A percentile compares a stretch with the other conserved stretches of the same genome.
phyloP scores from a whole-genome alignment of 1,140 invertebrate genomes.

The Cyclina sinensis region DNA sequence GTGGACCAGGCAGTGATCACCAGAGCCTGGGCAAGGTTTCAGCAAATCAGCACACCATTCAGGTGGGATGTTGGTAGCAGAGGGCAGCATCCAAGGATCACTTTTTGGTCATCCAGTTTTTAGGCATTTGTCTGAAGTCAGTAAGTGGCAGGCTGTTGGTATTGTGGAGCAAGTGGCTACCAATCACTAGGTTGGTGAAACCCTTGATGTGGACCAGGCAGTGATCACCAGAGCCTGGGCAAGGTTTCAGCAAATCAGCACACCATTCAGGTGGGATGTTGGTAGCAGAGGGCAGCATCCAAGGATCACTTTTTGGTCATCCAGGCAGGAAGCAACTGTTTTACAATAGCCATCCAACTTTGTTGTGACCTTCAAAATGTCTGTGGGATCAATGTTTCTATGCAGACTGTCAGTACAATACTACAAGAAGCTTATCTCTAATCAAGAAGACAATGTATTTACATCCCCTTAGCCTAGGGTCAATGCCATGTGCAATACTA shows the following conservation, averaged over 20 bases:
- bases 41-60: neutral
- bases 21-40: slow-evolving; percentile 8
- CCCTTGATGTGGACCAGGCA: slow-evolving; percentile 14
- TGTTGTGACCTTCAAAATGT: neutral
- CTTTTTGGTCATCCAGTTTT: slow-evolving; percentile 8
- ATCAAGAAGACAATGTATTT: slow-evolving; percentile 8
- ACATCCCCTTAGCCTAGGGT: neutral
- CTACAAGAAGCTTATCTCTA: neutral
- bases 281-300: neutral
- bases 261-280: neutral
- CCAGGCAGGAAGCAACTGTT: neutral
- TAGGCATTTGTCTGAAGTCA: slow-evolving; percentile 5
- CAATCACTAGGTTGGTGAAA: too few species aligned
- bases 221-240: neutral
- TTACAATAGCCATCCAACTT: neutral
- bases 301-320: slow-evolving; percentile 11
- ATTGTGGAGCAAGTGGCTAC: neutral
- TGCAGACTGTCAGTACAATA: neutral
- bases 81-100: neutral
- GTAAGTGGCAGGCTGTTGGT: neutral
- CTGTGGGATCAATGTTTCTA: slow-evolving; percentile 4
- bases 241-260: neutral
- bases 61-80: neutral
- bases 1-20: slow-evolving; percentile 10
- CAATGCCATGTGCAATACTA: neutral